A percentile compares a stretch with the other conserved stretches of the same genome.
phyloP scores from a whole-genome alignment of 1,140 invertebrate genomes.

The Popillia japonica region DNA sequence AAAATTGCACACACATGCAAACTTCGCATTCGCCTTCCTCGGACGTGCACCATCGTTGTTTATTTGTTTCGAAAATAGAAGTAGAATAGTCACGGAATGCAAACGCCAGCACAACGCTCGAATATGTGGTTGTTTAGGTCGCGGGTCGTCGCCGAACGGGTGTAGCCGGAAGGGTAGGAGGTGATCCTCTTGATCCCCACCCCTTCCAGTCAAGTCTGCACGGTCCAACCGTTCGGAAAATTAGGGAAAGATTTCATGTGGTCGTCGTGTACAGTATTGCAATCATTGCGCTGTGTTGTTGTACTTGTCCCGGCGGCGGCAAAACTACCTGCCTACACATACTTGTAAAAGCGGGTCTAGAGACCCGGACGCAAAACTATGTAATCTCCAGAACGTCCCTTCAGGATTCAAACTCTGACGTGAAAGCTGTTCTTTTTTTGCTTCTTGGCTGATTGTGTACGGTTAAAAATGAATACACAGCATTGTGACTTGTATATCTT shows the following conservation, averaged over 20 bases:
- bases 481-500: too few species aligned
- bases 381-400: neutral
- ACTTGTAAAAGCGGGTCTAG: neutral
- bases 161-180: neutral
- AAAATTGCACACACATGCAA: constrained; percentile 17
- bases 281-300: neutral
- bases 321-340: neutral
- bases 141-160: neutral
- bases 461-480: too few species aligned
- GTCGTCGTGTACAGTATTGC: neutral
- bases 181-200: neutral
- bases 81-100: constrained; percentile 26
- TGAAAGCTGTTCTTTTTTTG: neutral
- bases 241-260: constrained; percentile 39
- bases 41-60: neutral
- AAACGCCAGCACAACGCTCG: constrained; percentile 29
- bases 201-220: constrained; percentile 17
- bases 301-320: neutral
- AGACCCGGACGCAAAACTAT: neutral
- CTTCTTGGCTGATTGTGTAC: too few species aligned
- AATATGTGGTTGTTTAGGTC: neutral
- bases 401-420: neutral
- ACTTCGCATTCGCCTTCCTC: constrained; percentile 14
- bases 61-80: constrained; percentile 32
- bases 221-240: constrained; percentile 38